These are phyloP conservation scores for Anguilla megastoma DNA, from an alignment of 2,797 vertebrate species.

Conservation along the genomic window DNA sequence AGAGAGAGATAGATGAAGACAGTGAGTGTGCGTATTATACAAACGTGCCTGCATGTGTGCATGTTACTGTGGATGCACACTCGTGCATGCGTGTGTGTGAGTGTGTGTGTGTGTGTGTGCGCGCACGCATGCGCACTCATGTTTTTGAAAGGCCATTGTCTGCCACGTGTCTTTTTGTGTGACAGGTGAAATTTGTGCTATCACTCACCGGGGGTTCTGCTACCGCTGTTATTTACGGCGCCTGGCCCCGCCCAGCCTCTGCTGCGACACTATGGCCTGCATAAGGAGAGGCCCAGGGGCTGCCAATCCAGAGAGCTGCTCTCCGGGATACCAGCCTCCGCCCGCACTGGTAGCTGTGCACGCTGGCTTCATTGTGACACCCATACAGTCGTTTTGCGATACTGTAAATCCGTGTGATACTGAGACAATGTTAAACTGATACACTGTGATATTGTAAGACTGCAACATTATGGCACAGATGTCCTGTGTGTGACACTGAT, in stretches of 20 bases:
- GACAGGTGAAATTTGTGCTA: slow-evolving; percentile 6
- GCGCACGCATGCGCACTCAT: slow-evolving; percentile 57
- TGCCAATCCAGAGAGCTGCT: background rate
- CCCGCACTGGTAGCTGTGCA: background rate
- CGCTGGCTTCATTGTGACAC: background rate
- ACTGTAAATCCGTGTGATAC: background rate
- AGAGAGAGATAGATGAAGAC: background rate
- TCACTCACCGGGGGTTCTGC: background rate
- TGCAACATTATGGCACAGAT: background rate
- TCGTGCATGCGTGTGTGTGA: slow-evolving; percentile 20
- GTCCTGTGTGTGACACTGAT: background rate
- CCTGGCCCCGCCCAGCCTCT: slow-evolving; percentile 43
- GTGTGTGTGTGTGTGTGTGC: slow-evolving; percentile 10
- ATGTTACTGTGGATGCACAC: background rate
- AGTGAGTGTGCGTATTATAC: slow-evolving; percentile 1
- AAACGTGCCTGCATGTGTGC: background rate
- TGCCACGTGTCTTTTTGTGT: slow-evolving; percentile 38
- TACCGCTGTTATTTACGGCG: slow-evolving; percentile 47
- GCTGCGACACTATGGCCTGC: slow-evolving; percentile 67
- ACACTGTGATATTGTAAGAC: background rate
- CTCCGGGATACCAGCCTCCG: background rate
- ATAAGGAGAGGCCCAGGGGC: slow-evolving; percentile 71
- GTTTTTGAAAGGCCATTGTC: slow-evolving; percentile 23
- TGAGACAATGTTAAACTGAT: slow-evolving; percentile 1
- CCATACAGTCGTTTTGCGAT: background rate